A percentile compares a stretch with the other conserved stretches of the same genome.
These are phyloP conservation scores for Oryzaephilus surinamensis DNA, from an alignment of 1,140 invertebrate genomes.

Conservation along the genomic window DNA sequence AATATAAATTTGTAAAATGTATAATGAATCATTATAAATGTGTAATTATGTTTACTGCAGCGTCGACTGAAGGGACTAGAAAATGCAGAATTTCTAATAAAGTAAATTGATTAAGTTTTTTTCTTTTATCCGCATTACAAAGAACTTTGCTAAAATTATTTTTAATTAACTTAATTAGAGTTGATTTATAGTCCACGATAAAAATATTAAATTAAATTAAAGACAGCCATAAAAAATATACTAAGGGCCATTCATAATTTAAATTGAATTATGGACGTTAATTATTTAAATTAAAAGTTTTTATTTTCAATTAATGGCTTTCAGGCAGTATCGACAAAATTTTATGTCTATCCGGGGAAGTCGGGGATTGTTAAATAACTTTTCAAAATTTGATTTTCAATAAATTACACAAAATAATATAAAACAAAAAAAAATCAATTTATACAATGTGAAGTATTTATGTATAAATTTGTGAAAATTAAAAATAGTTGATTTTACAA, in stretches of 20 bases:
- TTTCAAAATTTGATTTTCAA: no score
- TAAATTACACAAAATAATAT: no score
- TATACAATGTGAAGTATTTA: no score
- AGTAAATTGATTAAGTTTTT: conserved; percentile 26
- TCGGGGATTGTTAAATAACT: no score
- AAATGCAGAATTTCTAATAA: conserved; percentile 25
- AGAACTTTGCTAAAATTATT: conserved; percentile 34
- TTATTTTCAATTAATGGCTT: no score
- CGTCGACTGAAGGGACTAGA: conserved; percentile 10
- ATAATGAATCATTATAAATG: conserved; percentile 11
- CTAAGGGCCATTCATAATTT: conserved; percentile 29
- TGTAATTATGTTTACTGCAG: conserved; percentile 12
- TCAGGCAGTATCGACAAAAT: no score
- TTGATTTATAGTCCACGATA: conserved; percentile 37
- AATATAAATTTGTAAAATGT: no score
- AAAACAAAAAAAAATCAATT: no score
- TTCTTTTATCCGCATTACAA: conserved; percentile 25
- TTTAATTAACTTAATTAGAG: conserved; percentile 39
- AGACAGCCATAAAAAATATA: conserved; percentile 32
- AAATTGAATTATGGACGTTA: conserved; percentile 35
- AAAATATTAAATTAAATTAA: conserved; percentile 38
- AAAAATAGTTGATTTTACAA: conserved; percentile 13
- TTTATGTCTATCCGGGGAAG: conserved; percentile 4
- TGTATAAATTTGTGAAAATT: no score
- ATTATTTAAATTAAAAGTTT: conserved; percentile 30